These are phyloP conservation scores for Lasioglossum malachurum DNA, from an alignment of 2,888 invertebrate genomes.

Conservation along the genomic window DNA sequence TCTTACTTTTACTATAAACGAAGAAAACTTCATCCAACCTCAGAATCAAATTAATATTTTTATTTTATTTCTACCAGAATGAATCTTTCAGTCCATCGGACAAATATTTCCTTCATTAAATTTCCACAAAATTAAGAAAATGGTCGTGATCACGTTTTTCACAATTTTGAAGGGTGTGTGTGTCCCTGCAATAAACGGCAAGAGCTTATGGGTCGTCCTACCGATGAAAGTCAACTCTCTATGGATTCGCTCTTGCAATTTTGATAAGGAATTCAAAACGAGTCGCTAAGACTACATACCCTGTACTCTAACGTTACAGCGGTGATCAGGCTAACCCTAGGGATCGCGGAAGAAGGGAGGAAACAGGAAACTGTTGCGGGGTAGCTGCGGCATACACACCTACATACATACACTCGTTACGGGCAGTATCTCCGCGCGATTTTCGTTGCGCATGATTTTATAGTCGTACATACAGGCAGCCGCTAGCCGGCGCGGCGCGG, in stretches of 20 bases:
- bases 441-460: conserved; percentile 3
- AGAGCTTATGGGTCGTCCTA: not conserved
- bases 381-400: not conserved
- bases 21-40: too few species aligned
- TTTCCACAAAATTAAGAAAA: too few species aligned
- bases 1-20: too few species aligned
- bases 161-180: not conserved
- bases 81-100: too few species aligned
- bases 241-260: not conserved
- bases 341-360: not conserved
- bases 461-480: not conserved
- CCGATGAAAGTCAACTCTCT: not conserved
- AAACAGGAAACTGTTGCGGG: conserved; percentile 6
- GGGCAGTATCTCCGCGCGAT: not conserved
- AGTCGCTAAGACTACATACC: not conserved
- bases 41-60: too few species aligned
- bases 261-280: not conserved
- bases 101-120: too few species aligned
- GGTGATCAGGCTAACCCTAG: not conserved
- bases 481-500: too few species aligned
- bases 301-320: not conserved
- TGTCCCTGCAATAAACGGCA: not conserved
- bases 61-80: too few species aligned
- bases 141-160: not conserved
- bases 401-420: not conserved